phyloP scores from a whole-genome alignment of 2,797 vertebrate species.

The Paramormyrops hopkinsi region DNA sequence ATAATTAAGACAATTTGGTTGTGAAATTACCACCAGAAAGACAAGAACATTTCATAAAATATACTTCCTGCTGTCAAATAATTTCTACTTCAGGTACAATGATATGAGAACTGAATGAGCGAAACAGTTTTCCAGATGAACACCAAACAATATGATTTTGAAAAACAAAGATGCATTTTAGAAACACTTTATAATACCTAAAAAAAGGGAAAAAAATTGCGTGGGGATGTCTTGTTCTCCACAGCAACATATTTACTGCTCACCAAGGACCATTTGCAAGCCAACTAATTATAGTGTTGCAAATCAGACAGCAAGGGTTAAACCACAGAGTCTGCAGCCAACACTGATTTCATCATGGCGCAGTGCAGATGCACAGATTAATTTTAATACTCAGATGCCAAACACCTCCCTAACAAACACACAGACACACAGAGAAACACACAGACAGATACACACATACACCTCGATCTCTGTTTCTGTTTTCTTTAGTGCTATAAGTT shows the following conservation, averaged over 20 bases:
- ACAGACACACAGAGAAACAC: not conserved
- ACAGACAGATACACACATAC: not conserved
- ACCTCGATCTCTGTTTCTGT: not conserved
- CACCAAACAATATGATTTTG: not conserved
- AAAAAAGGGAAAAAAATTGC: not conserved
- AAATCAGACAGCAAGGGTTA: slow-evolving; percentile 29
- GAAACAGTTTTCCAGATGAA: not conserved
- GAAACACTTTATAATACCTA: slow-evolving; percentile 17
- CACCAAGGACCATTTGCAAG: slow-evolving; percentile 24
- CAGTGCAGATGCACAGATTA: slow-evolving; percentile 49
- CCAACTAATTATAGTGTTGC: slow-evolving; percentile 27
- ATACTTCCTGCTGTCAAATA: not conserved
- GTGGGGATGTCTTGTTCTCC: slow-evolving; percentile 14
- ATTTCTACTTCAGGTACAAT: not conserved
- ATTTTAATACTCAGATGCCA: slow-evolving; percentile 49
- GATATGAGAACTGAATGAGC: not conserved
- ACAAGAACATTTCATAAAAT: not conserved
- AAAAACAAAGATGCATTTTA: not conserved
- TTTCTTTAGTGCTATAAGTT: not conserved
- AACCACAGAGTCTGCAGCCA: slow-evolving; percentile 33
- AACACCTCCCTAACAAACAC: slow-evolving; percentile 28
- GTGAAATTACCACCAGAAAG: not conserved
- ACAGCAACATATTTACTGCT: slow-evolving; percentile 21
- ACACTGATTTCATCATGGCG: slow-evolving; percentile 45
- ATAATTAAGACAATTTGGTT: not conserved